Conservation (phyloP, 35 echinoderm and acorn worm genomes). For the Hemicentrotus pulcherrimus region DNA sequence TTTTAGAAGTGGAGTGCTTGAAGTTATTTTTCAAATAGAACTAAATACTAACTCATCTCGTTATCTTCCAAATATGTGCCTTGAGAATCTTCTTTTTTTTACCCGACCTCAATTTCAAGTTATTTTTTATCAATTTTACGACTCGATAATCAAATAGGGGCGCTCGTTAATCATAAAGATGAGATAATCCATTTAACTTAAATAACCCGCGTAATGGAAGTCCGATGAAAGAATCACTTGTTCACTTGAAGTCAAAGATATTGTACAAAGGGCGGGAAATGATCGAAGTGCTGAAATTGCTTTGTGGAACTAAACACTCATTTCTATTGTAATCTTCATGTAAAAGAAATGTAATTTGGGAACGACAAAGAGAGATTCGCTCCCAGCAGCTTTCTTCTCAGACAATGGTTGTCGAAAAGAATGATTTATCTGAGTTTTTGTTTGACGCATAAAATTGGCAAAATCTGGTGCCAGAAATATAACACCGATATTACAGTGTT, state of each 20-base stretch:
- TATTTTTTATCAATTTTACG: conserved; percentile 17
- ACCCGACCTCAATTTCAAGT: neutral
- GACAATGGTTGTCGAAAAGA: neutral
- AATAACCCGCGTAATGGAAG: neutral
- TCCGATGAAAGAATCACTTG: neutral
- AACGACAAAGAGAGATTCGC: neutral
- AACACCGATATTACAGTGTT: neutral
- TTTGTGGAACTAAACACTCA: neutral
- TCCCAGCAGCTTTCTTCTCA: neutral
- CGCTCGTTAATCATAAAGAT: neutral
- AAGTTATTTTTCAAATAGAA: neutral
- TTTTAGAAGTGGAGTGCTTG: neutral
- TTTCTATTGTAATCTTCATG: neutral
- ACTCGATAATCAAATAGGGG: neutral
- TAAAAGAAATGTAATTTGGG: neutral
- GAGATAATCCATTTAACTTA: neutral
- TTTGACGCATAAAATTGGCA: neutral
- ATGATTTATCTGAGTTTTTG: neutral
- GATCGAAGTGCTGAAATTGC: neutral
- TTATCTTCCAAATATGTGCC: neutral
- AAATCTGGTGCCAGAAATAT: neutral
- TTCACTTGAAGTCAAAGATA: neutral
- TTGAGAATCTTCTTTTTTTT: too few relatives aligned
- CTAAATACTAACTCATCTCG: neutral
- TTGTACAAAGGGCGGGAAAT: neutral